Evolutionary conservation across 1,140 invertebrate species (phyloP), one percentile per base, ranked within the genome.

Genomic region (Ceratina calcarata): DNA sequence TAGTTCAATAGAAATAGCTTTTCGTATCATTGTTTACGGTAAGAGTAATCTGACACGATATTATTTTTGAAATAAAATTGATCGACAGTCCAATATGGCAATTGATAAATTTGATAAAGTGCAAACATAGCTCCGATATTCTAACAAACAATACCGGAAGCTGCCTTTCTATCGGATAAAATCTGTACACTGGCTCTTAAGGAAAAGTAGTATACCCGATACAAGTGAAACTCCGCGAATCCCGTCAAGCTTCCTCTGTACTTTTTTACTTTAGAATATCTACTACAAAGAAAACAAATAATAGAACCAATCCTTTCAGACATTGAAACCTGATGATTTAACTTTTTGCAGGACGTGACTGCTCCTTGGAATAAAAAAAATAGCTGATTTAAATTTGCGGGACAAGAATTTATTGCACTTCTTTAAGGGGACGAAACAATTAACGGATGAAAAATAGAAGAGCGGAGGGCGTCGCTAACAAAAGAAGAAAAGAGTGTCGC

Each of bases 161-260:
- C 64, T 62, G 57, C 27, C 32, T 68, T 71, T 83, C 68, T 62
- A 82, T 83, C 72, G 61, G 61, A 81, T 82, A 87, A 89, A 90
- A 84, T 88, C 87, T 81, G 83, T 86, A 65, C 85, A 88, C 69
- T 73, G 78, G 81, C 83, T 85, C 80, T 77, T 74, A 82, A 16
- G 78, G 66, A 58, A 75, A 18, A 13, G 12, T 1, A 3, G 16
- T 15, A 51, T 13, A 12, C 45, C 32, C 24, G 32, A 58, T 78
- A 32, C 13, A 68, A 76, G 12, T 60, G 27, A 72, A 83, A 78
- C 57, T 45, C 24, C 64, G 10, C 10, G 37, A 45, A 45, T 45
- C 37, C 37, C 37, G 37, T 45, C 37, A 45, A 10, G 37, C 10
- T 45, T 45, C 37, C 37, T 10, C 37, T 10, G 37, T 45, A 45